Evolutionary conservation across 2,888 invertebrate species (phyloP), one percentile per base, ranked within the genome.

Genomic region (Tubulanus polymorphus): DNA sequence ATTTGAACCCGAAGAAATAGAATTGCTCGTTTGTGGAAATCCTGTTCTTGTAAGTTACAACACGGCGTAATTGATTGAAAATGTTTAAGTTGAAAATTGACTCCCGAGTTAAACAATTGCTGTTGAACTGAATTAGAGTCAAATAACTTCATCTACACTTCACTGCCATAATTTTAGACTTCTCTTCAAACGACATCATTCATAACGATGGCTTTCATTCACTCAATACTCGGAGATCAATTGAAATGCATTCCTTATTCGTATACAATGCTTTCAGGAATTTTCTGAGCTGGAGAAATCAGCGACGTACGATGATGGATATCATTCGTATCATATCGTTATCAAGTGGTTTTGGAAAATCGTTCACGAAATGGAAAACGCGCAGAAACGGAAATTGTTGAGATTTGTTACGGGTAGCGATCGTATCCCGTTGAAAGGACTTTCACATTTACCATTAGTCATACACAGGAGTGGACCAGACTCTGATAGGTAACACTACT

Each of bases 11-110:
- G 30, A 49, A 26, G 49, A 49, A 30, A 49, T 49, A 6, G 49
- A 49, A n/a, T 18, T 49, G 18, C 49, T 49, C 20, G 49, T 49
- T 18, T 49, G 49, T 49, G 49, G 49, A 15, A 49, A 32, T 27
- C 28, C 49, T 6, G 49, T 30, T 18, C 23, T 49, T 10, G 49
- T 49, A 49, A 49, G 49, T 49, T 23, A 12, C n/a, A 32, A 32
- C 35, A 32, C 27, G 15, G 45, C 45, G 20, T 45, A 20, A 18
- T 12, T 45, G 10, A 10, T 45, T 45, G 10, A 45, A 8, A 20
- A 45, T n/a, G n/a, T n/a, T n/a, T n/a, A n/a, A n/a, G n/a, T n/a
- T n/a, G n/a, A n/a, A n/a, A n/a, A n/a, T n/a, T n/a, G n/a, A n/a
- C n/a, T n/a, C n/a, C n/a, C n/a, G n/a, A n/a, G n/a, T n/a, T n/a